Evolutionary conservation across 23 tunicate species (phyloP), one percentile per base, ranked within the genome.

Genomic region (Styela plicata): DNA sequence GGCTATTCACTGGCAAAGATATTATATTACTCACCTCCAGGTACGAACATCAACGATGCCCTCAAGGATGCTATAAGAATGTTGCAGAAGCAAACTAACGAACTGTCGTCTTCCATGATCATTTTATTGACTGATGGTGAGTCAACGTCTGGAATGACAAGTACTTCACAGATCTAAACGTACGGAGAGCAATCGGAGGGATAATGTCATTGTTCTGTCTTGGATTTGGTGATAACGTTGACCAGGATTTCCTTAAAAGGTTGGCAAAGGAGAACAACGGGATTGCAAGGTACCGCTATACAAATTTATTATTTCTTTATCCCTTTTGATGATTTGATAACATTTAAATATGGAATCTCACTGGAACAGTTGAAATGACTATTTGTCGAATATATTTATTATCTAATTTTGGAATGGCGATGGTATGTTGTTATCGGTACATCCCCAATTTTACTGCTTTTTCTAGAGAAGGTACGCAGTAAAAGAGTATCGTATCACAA

Each of bases 151-250:
- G 85, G 85, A 52, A 52, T 30, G 19, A 52, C 13, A 52, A 53
- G 19, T 31, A 27, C 33, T 17, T 19, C 33, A 20, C 25, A 26
- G 25, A 57, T 52, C 24, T 64, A 0, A 31, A 31, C 33, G 34
- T 76, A 19, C 52, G 1, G 0, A 34, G 3, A 29, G 57, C 19
- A 61, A 27, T 86, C 28, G 52, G 20, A 20, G 85, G 85, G 25
- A 57, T 63, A 33, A 70, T 63, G 31, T 70, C 85, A n/a, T 10
- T 86, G 16, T 86, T 86, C 53, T 80, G 85, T 32, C 74, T 86
- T 20, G 89, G 89, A 24, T 86, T 86, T 34, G 89, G 89, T 22
- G 17, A 22, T 57, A 70, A 81, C 22, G 33, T 86, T 24, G 80
- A 86, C 63, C 79, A 86, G 0, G 24, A 52, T 34, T 86, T 86